Conservation (phyloP, 1,140 invertebrate genomes). For the Drosophila nannoptera region DNA sequence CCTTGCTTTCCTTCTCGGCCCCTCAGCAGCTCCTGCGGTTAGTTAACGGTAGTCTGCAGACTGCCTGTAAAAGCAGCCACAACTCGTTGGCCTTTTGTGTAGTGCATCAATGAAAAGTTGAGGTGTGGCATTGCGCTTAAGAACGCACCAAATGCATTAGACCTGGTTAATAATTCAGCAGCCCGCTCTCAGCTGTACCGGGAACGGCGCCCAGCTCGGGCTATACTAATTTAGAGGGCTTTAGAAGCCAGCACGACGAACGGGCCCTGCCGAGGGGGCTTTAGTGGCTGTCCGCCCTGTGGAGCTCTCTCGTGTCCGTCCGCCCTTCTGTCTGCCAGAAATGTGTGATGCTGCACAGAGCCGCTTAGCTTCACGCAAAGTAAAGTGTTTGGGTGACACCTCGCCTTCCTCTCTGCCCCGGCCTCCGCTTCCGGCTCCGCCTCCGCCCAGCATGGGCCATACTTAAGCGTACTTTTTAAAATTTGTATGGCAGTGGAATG, state of each 20-base stretch:
- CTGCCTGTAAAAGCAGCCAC: conserved; percentile 58
- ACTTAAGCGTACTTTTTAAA: conserved; percentile 18
- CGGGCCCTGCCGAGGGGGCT: conserved; percentile 31
- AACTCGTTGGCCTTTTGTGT: conserved; percentile 29
- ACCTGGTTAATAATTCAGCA: conserved; percentile 61
- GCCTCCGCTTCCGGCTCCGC: background rate
- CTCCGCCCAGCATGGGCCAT: background rate
- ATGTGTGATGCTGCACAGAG: conserved; percentile 42
- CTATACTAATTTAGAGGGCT: conserved; percentile 47
- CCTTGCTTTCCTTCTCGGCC: too few species aligned
- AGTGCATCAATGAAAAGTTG: conserved; percentile 44
- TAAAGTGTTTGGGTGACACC: conserved; percentile 41
- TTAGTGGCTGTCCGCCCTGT: conserved; percentile 15
- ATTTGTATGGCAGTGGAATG: conserved; percentile 15
- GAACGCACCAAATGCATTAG: conserved; percentile 74
- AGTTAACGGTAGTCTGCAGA: conserved; percentile 10
- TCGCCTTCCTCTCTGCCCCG: background rate
- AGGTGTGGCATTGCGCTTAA: conserved; percentile 33
- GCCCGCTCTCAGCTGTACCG: conserved; percentile 35
- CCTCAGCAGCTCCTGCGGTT: background rate
- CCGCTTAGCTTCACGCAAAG: conserved; percentile 51
- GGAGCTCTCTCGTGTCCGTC: background rate
- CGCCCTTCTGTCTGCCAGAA: conserved; percentile 10
- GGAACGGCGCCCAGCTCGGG: conserved; percentile 16
- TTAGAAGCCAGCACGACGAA: conserved; percentile 21